Percentiles rank a stretch among this genome's conserved stretches.
These are phyloP conservation scores for Gobiocypris rarus DNA, from an alignment of 2,113 vertebrate species.

Conservation along the genomic window DNA sequence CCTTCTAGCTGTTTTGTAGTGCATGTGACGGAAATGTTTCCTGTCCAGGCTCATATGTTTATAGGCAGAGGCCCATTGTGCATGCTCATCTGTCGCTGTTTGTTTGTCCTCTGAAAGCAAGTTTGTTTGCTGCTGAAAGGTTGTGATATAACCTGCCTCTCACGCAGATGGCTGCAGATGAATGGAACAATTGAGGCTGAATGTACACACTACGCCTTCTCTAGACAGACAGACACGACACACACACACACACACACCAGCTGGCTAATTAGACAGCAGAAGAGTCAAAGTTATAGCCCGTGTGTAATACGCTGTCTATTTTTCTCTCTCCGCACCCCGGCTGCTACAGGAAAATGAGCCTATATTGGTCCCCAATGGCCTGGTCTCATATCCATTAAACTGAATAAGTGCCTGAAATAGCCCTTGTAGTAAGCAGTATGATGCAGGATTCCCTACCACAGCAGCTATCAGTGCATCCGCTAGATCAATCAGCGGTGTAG, in stretches of 20 bases:
- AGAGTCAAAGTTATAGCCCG: constrained; percentile 54
- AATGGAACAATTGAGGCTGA: constrained; percentile 36
- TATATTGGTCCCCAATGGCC: constrained; percentile 66
- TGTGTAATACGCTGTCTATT: constrained; percentile 70
- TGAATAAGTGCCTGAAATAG: constrained; percentile 43
- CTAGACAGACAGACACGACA: constrained; percentile 37
- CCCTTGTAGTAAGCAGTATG: constrained; percentile 22
- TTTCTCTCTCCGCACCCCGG: constrained; percentile 54
- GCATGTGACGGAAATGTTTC: constrained; percentile 21
- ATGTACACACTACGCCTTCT: not conserved
- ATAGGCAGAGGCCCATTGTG: constrained; percentile 24
- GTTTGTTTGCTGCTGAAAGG: constrained; percentile 32
- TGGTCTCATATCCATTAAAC: constrained; percentile 67
- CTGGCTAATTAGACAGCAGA: constrained; percentile 70
- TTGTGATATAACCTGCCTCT: constrained; percentile 20
- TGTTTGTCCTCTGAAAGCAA: constrained; percentile 36
- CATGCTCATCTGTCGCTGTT: constrained; percentile 34
- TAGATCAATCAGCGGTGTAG: constrained; percentile 9
- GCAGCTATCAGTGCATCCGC: constrained; percentile 5
- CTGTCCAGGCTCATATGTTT: constrained; percentile 32
- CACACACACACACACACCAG: constrained; percentile 63
- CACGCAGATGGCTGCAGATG: constrained; percentile 28
- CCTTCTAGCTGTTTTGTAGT: constrained; percentile 5
- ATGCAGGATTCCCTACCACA: constrained; percentile 26
- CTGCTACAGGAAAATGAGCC: constrained; percentile 69